Percentiles rank a stretch among this genome's conserved stretches.
These are phyloP conservation scores for Drosophila rhopaloa DNA, from an alignment of 1,140 invertebrate genomes.

Conservation along the genomic window DNA sequence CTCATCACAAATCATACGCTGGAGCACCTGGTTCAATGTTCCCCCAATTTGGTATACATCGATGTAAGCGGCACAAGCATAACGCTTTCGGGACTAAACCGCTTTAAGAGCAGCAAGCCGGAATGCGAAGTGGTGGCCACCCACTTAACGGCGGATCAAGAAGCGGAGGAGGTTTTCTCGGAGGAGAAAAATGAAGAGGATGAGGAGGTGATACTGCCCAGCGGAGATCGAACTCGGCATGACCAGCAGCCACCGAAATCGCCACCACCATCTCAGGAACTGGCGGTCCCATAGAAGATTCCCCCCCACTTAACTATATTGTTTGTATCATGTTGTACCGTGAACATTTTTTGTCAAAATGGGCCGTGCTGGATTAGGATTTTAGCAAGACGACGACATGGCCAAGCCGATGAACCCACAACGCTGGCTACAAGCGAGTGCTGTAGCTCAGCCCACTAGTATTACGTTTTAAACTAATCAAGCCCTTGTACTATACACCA, in stretches of 20 bases:
- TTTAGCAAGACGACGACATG: slow-evolving; percentile 35
- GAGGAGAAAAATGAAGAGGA: not conserved
- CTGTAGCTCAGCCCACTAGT: slow-evolving; percentile 44
- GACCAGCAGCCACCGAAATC: slow-evolving; percentile 16
- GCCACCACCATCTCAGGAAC: slow-evolving; percentile 11
- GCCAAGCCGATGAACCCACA: slow-evolving; percentile 43
- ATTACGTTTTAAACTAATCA: slow-evolving; percentile 28
- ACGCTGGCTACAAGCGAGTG: slow-evolving; percentile 49
- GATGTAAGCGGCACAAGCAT: slow-evolving; percentile 88
- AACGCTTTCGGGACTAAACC: slow-evolving; percentile 86
- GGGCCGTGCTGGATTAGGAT: slow-evolving; percentile 18
- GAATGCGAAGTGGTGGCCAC: slow-evolving; percentile 86
- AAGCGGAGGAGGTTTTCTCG: not conserved
- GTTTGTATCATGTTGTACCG: slow-evolving; percentile 24
- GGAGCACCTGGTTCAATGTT: slow-evolving; percentile 86
- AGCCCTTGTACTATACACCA: slow-evolving; percentile 37
- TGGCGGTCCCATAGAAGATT: slow-evolving; percentile 16
- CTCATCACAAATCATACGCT: slow-evolving; percentile 88
- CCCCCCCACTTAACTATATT: not conserved
- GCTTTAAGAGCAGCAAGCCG: slow-evolving; percentile 85
- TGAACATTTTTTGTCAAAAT: slow-evolving; percentile 11
- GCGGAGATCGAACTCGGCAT: slow-evolving; percentile 4
- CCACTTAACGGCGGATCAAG: slow-evolving; percentile 53
- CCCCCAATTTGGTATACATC: slow-evolving; percentile 86
- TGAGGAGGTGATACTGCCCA: not conserved